Base-by-base conservation (phyloP, 2,797 vertebrate genomes). In the Anomalospiza imberbis region DNA sequence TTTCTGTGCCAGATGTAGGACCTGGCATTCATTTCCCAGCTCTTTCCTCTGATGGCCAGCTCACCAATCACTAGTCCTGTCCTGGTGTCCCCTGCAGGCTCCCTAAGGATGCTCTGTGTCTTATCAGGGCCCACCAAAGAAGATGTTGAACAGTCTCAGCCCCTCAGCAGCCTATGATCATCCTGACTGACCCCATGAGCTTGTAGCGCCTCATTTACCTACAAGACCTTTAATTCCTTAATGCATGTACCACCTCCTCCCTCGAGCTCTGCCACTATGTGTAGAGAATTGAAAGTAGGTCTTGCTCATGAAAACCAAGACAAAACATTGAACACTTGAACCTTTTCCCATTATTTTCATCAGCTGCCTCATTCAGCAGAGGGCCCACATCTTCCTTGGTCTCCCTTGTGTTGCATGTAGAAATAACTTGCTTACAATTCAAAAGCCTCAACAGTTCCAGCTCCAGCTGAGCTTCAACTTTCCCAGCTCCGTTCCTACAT, bases 401-500 rank as follows among this genome's bases (percentile, higher is more conserved):
- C 32, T 95, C 48, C 50, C 26, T 34, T 13, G 24, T 10, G 32
- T 3, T 34, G 18, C 36, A 20, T 2, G 29, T 25, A 74, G 54
- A 89, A 94, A 26, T 18, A 19, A 54, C 42, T 42, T 36, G 61
- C 47, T 67, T 36, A 24, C 42, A 8, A 34, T 62, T 61, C 55
- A 73, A 47, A 62, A 74, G 61, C 57, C 34, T 61, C 45, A 57
- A 28, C 32, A 47, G 45, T 74, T 74, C 57, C 75, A 91, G 22
- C 31, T 72, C n/a, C 58, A 91, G 54, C 50, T 66, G 51, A 94
- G 79, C 47, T 78, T 72, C 47, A 14, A 1, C 34, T 84, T 83
- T 21, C n/a, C 83, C 65, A 34, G 78, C n/a, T 83, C 34, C 83
- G 54, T 47, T 92, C 42, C 89, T 60, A 81, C 88, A 25, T 4